Evolutionary conservation across 2,888 invertebrate species (phyloP).

Genomic region (Neocrepidodera transversa): DNA sequence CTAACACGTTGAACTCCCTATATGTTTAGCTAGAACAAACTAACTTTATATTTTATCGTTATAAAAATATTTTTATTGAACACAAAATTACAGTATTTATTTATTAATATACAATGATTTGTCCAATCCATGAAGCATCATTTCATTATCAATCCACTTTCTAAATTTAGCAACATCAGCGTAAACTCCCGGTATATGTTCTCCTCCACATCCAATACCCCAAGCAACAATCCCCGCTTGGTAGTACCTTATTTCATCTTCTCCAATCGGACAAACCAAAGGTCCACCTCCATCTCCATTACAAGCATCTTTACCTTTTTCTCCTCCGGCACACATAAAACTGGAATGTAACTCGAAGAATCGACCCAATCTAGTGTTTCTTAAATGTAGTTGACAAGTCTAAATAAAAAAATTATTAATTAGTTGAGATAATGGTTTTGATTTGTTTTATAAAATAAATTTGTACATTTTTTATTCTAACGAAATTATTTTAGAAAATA

Average conservation of each 20-base stretch:
- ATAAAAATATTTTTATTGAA: no score
- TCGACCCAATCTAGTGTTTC: constrained; percentile 70
- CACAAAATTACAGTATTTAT: no score
- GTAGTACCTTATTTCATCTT: constrained; percentile 62
- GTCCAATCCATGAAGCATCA: constrained; percentile 46
- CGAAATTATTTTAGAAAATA: no score
- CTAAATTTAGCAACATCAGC: constrained; percentile 69
- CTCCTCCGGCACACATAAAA: constrained; percentile 82
- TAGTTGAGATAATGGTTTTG: no score
- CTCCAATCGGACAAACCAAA: constrained; percentile 72
- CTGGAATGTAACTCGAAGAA: constrained; percentile 71
- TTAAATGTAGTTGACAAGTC: constrained; percentile 54
- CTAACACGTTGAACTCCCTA: no score
- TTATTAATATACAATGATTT: background rate
- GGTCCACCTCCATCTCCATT: constrained; percentile 85
- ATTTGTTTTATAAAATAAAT: constrained; percentile 52
- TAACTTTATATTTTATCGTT: no score
- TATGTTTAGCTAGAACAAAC: no score
- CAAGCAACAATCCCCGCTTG: constrained; percentile 79
- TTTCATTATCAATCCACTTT: constrained; percentile 74
- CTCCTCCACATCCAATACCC: constrained; percentile 81
- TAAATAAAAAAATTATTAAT: background rate
- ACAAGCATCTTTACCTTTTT: constrained; percentile 76
- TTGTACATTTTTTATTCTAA: no score
- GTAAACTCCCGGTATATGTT: constrained; percentile 76